A percentile compares a stretch with the other conserved stretches of the same genome.
phyloP scores from a whole-genome alignment of 2,888 invertebrate genomes.

The Hetaerina titia region DNA sequence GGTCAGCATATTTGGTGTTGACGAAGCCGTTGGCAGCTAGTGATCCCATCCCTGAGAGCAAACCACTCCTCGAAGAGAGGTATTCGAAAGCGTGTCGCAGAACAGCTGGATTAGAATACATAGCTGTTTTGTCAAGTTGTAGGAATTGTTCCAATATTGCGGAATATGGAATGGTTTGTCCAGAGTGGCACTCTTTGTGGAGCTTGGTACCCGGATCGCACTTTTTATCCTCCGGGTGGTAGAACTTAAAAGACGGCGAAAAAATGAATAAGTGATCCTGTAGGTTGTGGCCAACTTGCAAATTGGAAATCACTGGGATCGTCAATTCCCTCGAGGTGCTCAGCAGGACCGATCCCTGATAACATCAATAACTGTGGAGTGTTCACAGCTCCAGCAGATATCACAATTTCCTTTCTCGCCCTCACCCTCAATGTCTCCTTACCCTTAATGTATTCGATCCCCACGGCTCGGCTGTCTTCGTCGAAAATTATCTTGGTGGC shows the following conservation, averaged over 20 bases:
- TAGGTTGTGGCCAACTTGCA: constrained; percentile 90
- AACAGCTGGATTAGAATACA: constrained; percentile 85
- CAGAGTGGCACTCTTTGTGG: constrained; percentile 81
- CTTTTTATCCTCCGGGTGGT: constrained; percentile 81
- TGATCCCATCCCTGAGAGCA: constrained; percentile 86
- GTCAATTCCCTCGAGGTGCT: constrained; percentile 83
- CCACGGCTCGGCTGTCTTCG: constrained; percentile 51
- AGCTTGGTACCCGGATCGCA: constrained; percentile 73
- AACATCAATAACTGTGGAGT: constrained; percentile 96
- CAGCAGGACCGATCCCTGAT: constrained; percentile 82
- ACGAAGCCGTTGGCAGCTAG: constrained; percentile 93
- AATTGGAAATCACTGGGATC: constrained; percentile 89
- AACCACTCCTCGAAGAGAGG: constrained; percentile 76
- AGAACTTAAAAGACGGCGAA: constrained; percentile 86
- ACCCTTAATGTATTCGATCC: constrained; percentile 85
- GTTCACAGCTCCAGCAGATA: constrained; percentile 95
- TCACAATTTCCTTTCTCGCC: constrained; percentile 91
- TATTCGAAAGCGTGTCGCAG: constrained; percentile 90
- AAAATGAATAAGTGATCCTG: constrained; percentile 94
- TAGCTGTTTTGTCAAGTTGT: neutral
- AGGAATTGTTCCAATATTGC: neutral
- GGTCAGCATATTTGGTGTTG: constrained; percentile 91
- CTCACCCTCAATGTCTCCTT: constrained; percentile 86
- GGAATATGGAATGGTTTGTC: constrained; percentile 78
- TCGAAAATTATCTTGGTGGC: constrained; percentile 69